A percentile compares a stretch with the other conserved stretches of the same genome.
Evolutionary conservation across 2,797 vertebrate genomes (phyloP).

Genomic region (Chaetophractus vellerosus): DNA sequence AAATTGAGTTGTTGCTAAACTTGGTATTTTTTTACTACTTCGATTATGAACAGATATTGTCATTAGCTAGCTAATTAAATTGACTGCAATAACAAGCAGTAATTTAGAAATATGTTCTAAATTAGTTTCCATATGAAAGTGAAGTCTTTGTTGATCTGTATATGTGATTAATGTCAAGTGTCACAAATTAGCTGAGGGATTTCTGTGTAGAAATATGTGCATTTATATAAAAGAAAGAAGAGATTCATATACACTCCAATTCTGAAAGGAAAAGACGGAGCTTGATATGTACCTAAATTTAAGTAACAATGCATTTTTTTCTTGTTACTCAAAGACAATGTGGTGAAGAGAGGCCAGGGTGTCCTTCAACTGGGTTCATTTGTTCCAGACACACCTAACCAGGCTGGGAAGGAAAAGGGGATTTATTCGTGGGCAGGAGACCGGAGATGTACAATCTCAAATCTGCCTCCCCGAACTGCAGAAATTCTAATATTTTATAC

Average conservation of each 20-base stretch:
- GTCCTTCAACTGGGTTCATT: no score
- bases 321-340: slow-evolving; percentile 55
- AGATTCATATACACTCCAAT: not conserved
- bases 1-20: slow-evolving; percentile 89
- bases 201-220: slow-evolving; percentile 77
- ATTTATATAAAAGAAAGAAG: slow-evolving; percentile 77
- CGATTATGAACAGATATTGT: slow-evolving; percentile 90
- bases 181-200: slow-evolving; percentile 84
- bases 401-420: no score
- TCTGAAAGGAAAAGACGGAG: slow-evolving; percentile 78
- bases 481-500: no score
- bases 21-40: slow-evolving; percentile 90
- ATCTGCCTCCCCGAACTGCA: no score
- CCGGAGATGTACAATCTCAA: no score
- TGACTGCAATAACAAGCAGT: slow-evolving; percentile 88
- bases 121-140: slow-evolving; percentile 88
- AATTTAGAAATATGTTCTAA: slow-evolving; percentile 90
- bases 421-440: no score
- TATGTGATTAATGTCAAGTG: slow-evolving; percentile 87
- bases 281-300: slow-evolving; percentile 9
- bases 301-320: slow-evolving; percentile 37
- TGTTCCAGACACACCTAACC: no score
- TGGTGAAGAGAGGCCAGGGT: not conserved
- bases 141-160: slow-evolving; percentile 88
- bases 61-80: slow-evolving; percentile 90